Evolutionary conservation across 2,888 invertebrate species (phyloP), one percentile per base, ranked within the genome.

Genomic region (Pasiphila rectangulata): DNA sequence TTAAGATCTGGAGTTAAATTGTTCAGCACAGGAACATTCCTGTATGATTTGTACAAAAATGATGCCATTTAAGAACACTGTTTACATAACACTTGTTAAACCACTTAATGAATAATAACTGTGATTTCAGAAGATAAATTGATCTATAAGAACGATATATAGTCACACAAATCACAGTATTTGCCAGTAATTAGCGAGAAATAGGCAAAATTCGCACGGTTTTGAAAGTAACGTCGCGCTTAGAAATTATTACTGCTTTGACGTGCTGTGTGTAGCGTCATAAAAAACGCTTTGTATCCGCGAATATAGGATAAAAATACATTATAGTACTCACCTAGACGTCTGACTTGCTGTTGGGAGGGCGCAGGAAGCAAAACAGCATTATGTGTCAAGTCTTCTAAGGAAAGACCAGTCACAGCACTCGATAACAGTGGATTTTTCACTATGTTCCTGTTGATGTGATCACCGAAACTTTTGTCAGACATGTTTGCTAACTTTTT

Each of bases 381-480:
- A 79, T 93, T 92, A 72, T 93, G 92, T 57, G 92, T 90, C 83
- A 93, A 92, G 79, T 94, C 94, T 62, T 94, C 94, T 43, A 93
- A 90, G 7, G 93, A 92, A 59, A 92, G 90, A 41, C 93, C 93
- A 58, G 92, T 92, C 54, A 94, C 93, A 49, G 94, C 93, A 42
- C 92, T 93, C 61, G 92, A 93, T 54, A 95, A 87, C 63, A 95
- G 87, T 19, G 94, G 92, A 82, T 95, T 95, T 89, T 86, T 87
- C 67, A 88, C 80, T 51, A 81, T 69, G 72, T 77, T 81, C 72
- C 76, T 78, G 61, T 73, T 79, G 44, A 74, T 68, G 52, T 81
- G 73, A 67, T 87, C 86, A 69, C 86, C 83, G 56, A 83, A 86
- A 82, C 84, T 80, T 79, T 79, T 85, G 67, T 88, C 87, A 58